Evolutionary conservation across 2,113 vertebrate genomes (phyloP).

Genomic region (Phocoena phocoena): DNA sequence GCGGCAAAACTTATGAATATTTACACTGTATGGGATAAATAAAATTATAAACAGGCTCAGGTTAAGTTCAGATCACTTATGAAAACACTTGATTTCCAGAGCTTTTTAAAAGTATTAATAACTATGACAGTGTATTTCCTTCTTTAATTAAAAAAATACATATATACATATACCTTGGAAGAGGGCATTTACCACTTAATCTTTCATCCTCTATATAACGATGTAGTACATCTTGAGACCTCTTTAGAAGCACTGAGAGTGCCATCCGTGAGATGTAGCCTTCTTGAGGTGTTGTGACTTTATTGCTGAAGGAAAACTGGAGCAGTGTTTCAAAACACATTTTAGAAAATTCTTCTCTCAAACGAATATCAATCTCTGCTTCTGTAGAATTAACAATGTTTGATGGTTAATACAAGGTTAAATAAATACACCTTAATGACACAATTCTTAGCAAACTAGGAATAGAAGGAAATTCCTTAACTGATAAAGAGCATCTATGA

Average conservation of each 20-base stretch:
- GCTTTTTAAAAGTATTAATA: not conserved
- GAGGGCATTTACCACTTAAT: conserved; percentile 96
- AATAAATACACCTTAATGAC: not conserved
- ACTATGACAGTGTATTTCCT: not conserved
- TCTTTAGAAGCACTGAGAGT: conserved; percentile 95
- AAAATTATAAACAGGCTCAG: conserved; percentile 38
- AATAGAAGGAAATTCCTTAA: conserved; percentile 8
- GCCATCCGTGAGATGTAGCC: conserved; percentile 99
- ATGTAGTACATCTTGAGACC: conserved; percentile 95
- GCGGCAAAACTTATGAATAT: not conserved
- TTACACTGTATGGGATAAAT: not conserved
- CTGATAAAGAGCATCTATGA: not conserved
- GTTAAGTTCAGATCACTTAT: not conserved
- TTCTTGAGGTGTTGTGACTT: conserved; percentile 97
- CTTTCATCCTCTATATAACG: conserved; percentile 97
- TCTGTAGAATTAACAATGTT: conserved; percentile 87
- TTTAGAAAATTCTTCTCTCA: conserved; percentile 99
- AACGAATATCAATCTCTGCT: conserved; percentile 97
- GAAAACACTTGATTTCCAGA: conserved; percentile 25
- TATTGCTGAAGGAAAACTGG: conserved; percentile 99
- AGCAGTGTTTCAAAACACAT: conserved; percentile 99
- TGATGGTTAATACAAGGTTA: conserved; percentile 57
- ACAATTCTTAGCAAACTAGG: conserved; percentile 20
- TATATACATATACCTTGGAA: conserved; percentile 93
- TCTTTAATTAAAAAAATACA: conserved; percentile 70